These are phyloP conservation scores for Tetragnatha montana DNA, from an alignment of 2,888 invertebrate species.

Conservation along the genomic window DNA sequence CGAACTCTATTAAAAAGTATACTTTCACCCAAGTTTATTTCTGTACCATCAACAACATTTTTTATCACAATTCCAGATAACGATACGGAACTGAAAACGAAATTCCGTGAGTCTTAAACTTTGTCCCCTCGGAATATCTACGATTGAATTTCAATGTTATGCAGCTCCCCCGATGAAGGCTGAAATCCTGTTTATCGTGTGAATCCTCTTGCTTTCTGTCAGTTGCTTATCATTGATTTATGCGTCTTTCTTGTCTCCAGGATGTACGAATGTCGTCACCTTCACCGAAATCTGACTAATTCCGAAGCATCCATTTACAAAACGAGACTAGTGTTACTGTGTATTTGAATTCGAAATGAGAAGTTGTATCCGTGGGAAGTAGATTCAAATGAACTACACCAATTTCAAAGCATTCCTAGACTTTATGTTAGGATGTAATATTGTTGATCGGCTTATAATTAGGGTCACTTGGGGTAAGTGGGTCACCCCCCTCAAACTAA, in stretches of 20 bases:
- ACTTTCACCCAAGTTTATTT: no score
- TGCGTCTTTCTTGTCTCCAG: background rate
- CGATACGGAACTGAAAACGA: background rate
- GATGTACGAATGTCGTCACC: background rate
- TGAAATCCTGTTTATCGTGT: background rate
- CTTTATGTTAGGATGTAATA: no score
- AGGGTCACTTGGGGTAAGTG: no score
- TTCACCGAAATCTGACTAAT: constrained; percentile 4
- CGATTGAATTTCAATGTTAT: background rate
- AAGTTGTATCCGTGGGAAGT: no score
- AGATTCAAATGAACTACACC: no score
- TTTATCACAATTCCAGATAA: background rate
- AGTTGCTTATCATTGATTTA: constrained; percentile 17
- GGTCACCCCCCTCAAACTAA: no score
- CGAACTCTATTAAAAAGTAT: no score
- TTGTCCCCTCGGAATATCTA: background rate
- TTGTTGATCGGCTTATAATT: no score
- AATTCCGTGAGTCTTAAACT: background rate
- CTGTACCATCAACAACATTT: no score
- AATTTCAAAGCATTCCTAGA: no score
- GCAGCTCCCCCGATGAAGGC: background rate
- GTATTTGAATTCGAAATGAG: no score
- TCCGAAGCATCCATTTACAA: background rate
- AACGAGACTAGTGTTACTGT: background rate
- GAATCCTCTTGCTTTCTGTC: background rate